Evolutionary conservation across 2,888 invertebrate genomes (phyloP), one percentile per base, ranked within the genome.

Genomic region (Rhogogaster chlorosoma): DNA sequence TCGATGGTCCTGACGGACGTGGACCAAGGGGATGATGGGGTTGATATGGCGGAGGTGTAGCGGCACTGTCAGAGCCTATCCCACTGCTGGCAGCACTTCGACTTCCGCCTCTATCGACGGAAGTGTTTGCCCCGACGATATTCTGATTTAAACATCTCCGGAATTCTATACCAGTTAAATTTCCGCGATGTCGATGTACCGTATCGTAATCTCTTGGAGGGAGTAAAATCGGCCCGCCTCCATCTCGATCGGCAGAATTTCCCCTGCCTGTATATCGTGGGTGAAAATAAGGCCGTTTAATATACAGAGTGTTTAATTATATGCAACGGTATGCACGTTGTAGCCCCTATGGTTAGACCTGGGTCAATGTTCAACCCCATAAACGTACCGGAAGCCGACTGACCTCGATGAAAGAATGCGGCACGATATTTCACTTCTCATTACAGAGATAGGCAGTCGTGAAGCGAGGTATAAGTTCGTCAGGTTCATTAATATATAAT

Each of bases 151-250:
- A 94, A 90, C 97, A 97, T 53, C 97, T 94, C 77, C 96, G 93
- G 87, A 95, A 93, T 90, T 97, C 97, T 89, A 96, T 96, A 42
- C 96, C 96, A n/a, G 96, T 95, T 78, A 97, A 93, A 91, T 97
- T 97, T 9, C 97, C 97, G 86, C 96, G 95, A 86, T 95, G 96
- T 84, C 97, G 95, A 92, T 97, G 97, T 2, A 98, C 97, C 0
- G 98, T 98, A 93, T 99, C 99, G 94, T 99, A 99, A 93, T 99
- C 99, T 42, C 98, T 95, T 0, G 99, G 99, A 0, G 99, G 99
- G 86, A 99, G 94, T 32, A 99, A 95, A 83, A 99, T 96, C 0
- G 98, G 98, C 7, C 95, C 96, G 86, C 95, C 94, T 94, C 94
- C 86, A 26, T 92, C 91, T 88, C 93, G 92, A 70, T 93, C 93